Conservation (phyloP, 2,797 vertebrate species). For the Anomalospiza imberbis region DNA sequence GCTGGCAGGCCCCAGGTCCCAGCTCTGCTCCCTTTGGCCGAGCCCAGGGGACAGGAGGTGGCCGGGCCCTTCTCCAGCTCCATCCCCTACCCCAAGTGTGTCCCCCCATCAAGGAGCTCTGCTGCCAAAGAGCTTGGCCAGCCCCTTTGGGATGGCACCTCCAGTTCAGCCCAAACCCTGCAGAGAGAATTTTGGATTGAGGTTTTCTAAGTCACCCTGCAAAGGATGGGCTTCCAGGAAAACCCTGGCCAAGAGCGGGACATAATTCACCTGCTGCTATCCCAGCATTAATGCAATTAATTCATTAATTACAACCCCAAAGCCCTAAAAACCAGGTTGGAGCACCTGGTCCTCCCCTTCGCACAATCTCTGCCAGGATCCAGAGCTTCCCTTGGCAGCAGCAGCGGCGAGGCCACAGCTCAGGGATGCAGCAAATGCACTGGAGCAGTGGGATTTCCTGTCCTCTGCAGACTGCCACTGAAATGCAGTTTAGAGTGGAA, state of each 20-base stretch:
- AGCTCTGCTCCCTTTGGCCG: not conserved
- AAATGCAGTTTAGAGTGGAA: not conserved
- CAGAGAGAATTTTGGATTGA: not conserved
- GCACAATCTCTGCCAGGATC: not conserved
- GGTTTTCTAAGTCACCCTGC: not conserved
- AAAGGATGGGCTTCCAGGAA: not conserved
- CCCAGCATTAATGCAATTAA: not conserved
- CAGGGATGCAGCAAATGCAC: not conserved
- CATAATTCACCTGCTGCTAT: not conserved
- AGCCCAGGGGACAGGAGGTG: not conserved
- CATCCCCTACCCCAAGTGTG: not conserved
- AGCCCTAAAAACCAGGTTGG: not conserved
- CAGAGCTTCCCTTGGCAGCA: not conserved
- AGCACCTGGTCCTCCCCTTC: not conserved
- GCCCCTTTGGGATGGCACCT: not conserved
- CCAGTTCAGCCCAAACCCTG: not conserved
- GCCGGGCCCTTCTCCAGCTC: not conserved
- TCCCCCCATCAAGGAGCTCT: not conserved
- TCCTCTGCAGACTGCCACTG: not conserved
- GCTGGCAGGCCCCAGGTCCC: not conserved
- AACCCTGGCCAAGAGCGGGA: not conserved
- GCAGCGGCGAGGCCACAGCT: not conserved
- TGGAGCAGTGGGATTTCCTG: not conserved
- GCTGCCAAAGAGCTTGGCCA: accelerated
- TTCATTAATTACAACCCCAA: not conserved